These are phyloP conservation scores for Polypedilum vanderplanki DNA, from an alignment of 1,140 invertebrate species.

Conservation along the genomic window DNA sequence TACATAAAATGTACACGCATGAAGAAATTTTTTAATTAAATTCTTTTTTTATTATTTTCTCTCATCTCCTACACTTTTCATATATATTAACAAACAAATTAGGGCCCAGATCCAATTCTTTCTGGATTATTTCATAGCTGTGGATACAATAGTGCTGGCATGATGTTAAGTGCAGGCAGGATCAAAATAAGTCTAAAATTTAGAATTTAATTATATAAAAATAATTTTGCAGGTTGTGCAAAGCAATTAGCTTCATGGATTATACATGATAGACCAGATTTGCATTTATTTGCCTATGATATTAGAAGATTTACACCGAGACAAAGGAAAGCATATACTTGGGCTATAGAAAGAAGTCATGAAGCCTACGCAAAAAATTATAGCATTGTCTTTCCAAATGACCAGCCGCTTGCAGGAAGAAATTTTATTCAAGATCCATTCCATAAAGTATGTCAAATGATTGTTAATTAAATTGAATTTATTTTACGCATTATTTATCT, in stretches of 20 bases:
- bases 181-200: too few relatives aligned
- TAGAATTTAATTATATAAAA: too few relatives aligned
- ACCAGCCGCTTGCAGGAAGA: conserved; percentile 74
- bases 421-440: conserved; percentile 63
- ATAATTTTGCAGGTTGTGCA: conserved; percentile 76
- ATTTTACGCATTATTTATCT: conserved; percentile 31
- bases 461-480: conserved; percentile 17
- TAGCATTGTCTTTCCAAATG: conserved; percentile 72
- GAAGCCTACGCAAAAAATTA: conserved; percentile 86
- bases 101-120: conserved; percentile 38
- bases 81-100: not conserved
- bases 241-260: conserved; percentile 81
- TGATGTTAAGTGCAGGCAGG: too few relatives aligned
- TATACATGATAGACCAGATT: conserved; percentile 65
- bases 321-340: conserved; percentile 59
- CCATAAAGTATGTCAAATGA: conserved; percentile 49
- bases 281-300: conserved; percentile 81
- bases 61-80: not conserved
- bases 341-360: conserved; percentile 72
- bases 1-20: too few relatives aligned
- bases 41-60: not conserved
- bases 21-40: too few relatives aligned
- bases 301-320: conserved; percentile 67
- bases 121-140: conserved; percentile 67
- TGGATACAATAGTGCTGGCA: conserved; percentile 82